Conservation (phyloP, 2,797 vertebrate species). For the Ibycter americanus region DNA sequence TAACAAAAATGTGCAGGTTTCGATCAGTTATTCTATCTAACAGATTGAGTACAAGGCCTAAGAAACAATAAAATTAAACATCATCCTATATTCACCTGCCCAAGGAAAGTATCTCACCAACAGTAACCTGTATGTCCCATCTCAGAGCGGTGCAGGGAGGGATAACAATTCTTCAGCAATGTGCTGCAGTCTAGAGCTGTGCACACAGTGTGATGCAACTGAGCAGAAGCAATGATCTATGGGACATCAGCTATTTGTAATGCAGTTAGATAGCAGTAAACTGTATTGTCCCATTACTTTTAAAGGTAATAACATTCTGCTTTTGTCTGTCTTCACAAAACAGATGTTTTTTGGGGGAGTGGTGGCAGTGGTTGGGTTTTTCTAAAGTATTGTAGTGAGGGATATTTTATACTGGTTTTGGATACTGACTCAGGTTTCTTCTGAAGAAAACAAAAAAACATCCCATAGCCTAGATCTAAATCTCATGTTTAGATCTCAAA, state of each 20-base stretch:
- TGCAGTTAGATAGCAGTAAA: neutral
- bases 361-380: neutral
- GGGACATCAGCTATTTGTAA: neutral
- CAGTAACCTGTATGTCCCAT: neutral
- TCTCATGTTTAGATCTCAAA: neutral
- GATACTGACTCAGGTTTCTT: neutral
- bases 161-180: neutral
- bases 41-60: neutral
- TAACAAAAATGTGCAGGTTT: neutral
- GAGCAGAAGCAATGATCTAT: neutral
- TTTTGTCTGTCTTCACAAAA: neutral
- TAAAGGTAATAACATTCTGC: neutral
- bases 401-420: neutral
- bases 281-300: neutral
- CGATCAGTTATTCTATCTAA: neutral
- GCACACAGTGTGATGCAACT: neutral
- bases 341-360: rapidly evolving
- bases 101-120: neutral
- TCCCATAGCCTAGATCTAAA: neutral
- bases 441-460: neutral
- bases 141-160: neutral
- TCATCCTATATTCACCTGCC: neutral
- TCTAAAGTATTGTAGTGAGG: neutral
- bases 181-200: neutral
- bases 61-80: neutral